Conservation (phyloP, 2,888 invertebrate genomes). For the Lithophane socia region DNA sequence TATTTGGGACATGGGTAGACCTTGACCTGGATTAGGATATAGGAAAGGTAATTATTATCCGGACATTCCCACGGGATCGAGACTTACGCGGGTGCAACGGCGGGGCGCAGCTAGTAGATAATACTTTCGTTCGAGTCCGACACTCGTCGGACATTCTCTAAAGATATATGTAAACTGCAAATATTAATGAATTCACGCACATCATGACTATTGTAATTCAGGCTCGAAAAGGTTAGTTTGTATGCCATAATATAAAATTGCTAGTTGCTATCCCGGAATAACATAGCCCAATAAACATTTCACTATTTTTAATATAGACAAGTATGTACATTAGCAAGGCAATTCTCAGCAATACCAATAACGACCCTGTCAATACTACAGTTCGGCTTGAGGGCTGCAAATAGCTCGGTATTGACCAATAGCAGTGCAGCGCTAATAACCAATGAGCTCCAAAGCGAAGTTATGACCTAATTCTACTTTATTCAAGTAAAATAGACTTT, state of each 20-base stretch:
- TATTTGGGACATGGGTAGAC: no score
- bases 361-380: slow-evolving; percentile 26
- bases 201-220: neutral
- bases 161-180: neutral
- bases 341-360: slow-evolving; percentile 17
- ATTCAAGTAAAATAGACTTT: neutral
- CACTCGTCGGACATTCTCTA: neutral
- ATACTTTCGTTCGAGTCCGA: neutral
- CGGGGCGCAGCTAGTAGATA: neutral
- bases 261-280: neutral
- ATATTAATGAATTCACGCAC: neutral
- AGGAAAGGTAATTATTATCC: no score
- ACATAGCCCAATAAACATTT: neutral
- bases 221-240: neutral
- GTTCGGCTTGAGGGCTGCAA: slow-evolving; percentile 3
- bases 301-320: neutral
- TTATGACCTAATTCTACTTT: slow-evolving; percentile 5
- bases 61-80: no score
- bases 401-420: slow-evolving; percentile 26
- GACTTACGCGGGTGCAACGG: no score
- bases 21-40: no score
- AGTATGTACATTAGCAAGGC: neutral
- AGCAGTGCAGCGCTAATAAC: slow-evolving; percentile 28
- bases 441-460: slow-evolving; percentile 9
- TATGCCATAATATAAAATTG: neutral